Evolutionary conservation across 2,888 invertebrate genomes (phyloP).

Genomic region (Leistus spinibarbis): DNA sequence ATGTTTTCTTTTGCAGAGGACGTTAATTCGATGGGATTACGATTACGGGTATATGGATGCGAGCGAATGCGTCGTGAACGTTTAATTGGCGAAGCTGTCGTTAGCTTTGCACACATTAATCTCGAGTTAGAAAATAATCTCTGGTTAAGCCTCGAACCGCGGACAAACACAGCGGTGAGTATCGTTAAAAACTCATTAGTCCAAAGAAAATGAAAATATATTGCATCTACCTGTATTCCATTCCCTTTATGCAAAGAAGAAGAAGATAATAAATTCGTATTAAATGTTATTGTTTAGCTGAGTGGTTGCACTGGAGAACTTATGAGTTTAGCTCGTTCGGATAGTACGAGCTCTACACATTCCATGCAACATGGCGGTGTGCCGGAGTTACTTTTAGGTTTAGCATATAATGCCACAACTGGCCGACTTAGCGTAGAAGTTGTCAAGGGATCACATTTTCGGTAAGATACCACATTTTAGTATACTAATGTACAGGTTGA

Average conservation of each 20-base stretch:
- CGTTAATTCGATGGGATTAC: conserved; percentile 88
- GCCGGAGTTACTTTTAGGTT: conserved; percentile 85
- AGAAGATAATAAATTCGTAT: background rate
- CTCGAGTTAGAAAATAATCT: conserved; percentile 89
- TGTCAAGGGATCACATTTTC: conserved; percentile 75
- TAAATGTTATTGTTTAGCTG: conserved; percentile 55
- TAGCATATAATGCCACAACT: conserved; percentile 92
- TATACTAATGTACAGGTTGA: conserved; percentile 7
- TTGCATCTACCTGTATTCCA: background rate
- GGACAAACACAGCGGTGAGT: conserved; percentile 64
- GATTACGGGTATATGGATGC: conserved; percentile 89
- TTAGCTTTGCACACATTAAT: conserved; percentile 89
- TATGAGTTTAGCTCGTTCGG: conserved; percentile 84
- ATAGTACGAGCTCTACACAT: conserved; percentile 92
- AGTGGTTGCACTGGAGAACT: conserved; percentile 65
- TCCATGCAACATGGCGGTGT: conserved; percentile 90
- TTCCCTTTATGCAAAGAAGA: background rate
- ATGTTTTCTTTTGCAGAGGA: conserved; percentile 68
- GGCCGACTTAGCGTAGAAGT: conserved; percentile 93
- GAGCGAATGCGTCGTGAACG: conserved; percentile 92
- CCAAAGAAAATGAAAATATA: background rate
- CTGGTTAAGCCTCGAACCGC: conserved; percentile 85
- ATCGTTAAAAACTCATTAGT: conserved; percentile 9
- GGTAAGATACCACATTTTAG: conserved; percentile 50
- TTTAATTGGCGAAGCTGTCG: conserved; percentile 87